These are phyloP conservation scores for Plectrocnemia conspersa DNA, from an alignment of 1,140 invertebrate genomes.

Conservation along the genomic window DNA sequence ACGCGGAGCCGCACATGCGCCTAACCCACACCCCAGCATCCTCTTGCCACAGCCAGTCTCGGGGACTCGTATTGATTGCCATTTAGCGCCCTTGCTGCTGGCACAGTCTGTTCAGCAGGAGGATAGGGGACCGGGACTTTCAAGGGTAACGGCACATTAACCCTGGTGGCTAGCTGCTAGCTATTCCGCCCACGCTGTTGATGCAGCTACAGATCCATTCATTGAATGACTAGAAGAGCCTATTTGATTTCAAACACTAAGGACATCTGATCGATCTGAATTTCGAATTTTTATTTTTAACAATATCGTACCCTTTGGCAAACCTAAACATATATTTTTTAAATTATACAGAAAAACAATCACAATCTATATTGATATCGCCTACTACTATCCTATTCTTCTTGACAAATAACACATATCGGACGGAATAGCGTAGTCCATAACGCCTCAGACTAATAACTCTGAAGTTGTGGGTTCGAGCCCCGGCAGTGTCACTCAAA, in stretches of 20 bases:
- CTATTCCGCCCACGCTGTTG: background rate
- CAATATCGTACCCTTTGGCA: background rate
- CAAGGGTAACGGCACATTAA: constrained; percentile 11
- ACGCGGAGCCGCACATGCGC: no score
- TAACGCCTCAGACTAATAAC: no score
- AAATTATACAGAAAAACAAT: no score
- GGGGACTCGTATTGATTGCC: constrained; percentile 14
- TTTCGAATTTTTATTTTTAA: background rate
- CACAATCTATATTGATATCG: no score
- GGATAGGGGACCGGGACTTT: background rate
- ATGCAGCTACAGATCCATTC: background rate
- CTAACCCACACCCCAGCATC: no score
- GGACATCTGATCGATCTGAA: background rate
- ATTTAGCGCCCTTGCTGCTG: background rate
- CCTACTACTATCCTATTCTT: no score
- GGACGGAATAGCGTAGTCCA: no score
- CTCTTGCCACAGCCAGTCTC: constrained; percentile 1
- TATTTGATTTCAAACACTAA: background rate
- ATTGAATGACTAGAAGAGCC: background rate
- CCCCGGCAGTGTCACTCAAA: no score
- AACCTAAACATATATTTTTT: no score
- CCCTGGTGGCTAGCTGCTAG: background rate
- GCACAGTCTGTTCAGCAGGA: no score
- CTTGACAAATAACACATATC: no score
- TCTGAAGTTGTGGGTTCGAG: no score